Base-by-base conservation (phyloP, 2,113 vertebrate species). In the Castor canadensis region DNA sequence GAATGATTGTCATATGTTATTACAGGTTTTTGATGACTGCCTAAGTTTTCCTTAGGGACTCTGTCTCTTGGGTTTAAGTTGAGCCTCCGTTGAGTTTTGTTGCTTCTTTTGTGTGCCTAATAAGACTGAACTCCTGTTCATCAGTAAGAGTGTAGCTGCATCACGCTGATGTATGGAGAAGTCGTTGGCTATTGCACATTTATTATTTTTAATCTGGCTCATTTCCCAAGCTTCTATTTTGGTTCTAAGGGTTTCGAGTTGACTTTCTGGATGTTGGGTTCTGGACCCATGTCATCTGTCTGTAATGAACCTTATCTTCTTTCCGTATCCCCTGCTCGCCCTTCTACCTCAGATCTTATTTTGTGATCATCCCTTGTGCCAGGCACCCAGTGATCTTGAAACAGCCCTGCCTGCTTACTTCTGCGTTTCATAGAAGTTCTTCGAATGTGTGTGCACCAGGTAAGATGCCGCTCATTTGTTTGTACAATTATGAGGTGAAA, bases 301-400 rank as follows among this genome's bases (percentile, higher is more conserved):
- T 66, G 7, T 7, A 47, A 45, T n/a, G 28, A 43, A 67, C 38
- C 75, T 88, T 62, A 11, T 43, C n/a, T 93, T 17, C 72, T 83
- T 26, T 54, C 28, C 22, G 6, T 11, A 40, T 45, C 26, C 60
- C 1, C 22, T 15, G 32, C 26, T 67, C 49, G 0, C 9, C 30
- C 72, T 87, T 91, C 92, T 71, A 45, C 81, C 89, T 89, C 40
- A 10, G 40, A 12, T 58, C 73, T 60, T n/a, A 5, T 16, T 49
- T 45, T 32, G 5, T 75, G 93, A 71, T 91, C 87, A 35, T 49
- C 64, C 54, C 82, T 93, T 84, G 75, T 24, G 67, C 85, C 43
- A 79, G 4, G 17, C 35, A 92, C 43, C 11, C 17, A 43, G 38
- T 28, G 43, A 30, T 30, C 52, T 77, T 1, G 3, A n/a, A 67